Conservation (phyloP, 2,113 vertebrate species). For the Triplophysa dalaica region DNA sequence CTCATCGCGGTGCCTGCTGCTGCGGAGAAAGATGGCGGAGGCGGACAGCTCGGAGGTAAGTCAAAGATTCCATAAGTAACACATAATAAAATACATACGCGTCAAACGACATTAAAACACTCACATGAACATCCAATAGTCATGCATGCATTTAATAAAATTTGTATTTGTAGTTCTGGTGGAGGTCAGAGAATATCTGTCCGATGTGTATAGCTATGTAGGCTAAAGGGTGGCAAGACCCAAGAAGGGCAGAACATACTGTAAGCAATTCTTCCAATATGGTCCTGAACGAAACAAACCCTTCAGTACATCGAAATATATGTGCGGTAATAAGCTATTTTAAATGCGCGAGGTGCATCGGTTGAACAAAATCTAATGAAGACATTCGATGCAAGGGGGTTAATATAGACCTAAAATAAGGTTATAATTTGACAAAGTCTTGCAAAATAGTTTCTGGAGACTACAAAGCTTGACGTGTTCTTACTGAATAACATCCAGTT, state of each 20-base stretch:
- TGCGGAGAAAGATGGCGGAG: constrained; percentile 98
- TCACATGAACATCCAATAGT: not conserved
- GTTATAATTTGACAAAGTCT: not conserved
- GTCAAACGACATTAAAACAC: no score
- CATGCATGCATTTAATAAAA: not conserved
- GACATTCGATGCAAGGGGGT: not conserved
- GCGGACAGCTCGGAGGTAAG: constrained; percentile 92
- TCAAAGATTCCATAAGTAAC: constrained; percentile 52
- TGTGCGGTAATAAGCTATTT: not conserved
- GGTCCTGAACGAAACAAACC: not conserved
- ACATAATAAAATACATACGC: constrained; percentile 14
- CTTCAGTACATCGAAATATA: not conserved
- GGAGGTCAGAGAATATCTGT: constrained; percentile 26
- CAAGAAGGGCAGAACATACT: not conserved
- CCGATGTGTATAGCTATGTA: constrained; percentile 1
- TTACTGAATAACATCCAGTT: not conserved
- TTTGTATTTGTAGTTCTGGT: not conserved
- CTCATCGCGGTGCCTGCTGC: constrained; percentile 98
- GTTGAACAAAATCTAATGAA: not conserved
- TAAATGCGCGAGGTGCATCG: not conserved
- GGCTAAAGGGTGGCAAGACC: not conserved
- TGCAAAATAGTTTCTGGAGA: not conserved
- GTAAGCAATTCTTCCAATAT: not conserved
- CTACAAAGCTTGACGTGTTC: not conserved
- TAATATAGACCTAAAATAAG: not conserved